These are phyloP conservation scores for Synergus itoensis DNA, from an alignment of 2,888 invertebrate species.

Conservation along the genomic window DNA sequence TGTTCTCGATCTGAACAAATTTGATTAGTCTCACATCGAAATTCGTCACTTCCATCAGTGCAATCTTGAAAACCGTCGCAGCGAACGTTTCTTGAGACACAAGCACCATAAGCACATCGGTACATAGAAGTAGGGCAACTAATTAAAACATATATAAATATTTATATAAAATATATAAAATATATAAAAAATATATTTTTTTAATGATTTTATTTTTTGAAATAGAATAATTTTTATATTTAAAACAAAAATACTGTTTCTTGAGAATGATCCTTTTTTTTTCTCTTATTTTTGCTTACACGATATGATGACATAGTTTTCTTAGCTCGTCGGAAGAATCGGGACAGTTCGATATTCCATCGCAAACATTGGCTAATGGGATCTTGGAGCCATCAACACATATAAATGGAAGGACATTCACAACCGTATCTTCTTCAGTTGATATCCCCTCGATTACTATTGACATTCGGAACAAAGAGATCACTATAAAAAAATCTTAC, in stretches of 20 bases:
- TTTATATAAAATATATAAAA: too few species aligned
- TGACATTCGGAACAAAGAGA: background rate
- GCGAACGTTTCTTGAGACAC: conserved; percentile 57
- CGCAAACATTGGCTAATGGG: conserved; percentile 79
- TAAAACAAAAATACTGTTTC: too few species aligned
- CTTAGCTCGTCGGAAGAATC: conserved; percentile 83
- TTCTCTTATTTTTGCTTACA: conserved; percentile 55
- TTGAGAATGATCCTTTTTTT: background rate
- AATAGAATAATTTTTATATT: background rate
- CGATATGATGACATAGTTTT: conserved; percentile 63
- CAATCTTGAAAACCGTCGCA: conserved; percentile 66
- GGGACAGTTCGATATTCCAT: conserved; percentile 80
- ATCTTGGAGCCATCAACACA: conserved; percentile 72
- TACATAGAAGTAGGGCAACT: conserved; percentile 64
- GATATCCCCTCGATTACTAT: background rate
- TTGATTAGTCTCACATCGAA: conserved; percentile 57
- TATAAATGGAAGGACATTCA: conserved; percentile 53
- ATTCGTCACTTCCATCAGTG: conserved; percentile 66
- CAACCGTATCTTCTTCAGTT: conserved; percentile 1
- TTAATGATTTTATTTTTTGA: too few species aligned
- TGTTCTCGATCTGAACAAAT: conserved; percentile 61
- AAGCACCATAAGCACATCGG: conserved; percentile 68
- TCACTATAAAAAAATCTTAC: background rate
- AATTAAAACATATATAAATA: too few species aligned
- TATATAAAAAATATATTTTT: too few species aligned